phyloP scores from a whole-genome alignment of 2,797 vertebrate species.

The Lagocephalus sceleratus region DNA sequence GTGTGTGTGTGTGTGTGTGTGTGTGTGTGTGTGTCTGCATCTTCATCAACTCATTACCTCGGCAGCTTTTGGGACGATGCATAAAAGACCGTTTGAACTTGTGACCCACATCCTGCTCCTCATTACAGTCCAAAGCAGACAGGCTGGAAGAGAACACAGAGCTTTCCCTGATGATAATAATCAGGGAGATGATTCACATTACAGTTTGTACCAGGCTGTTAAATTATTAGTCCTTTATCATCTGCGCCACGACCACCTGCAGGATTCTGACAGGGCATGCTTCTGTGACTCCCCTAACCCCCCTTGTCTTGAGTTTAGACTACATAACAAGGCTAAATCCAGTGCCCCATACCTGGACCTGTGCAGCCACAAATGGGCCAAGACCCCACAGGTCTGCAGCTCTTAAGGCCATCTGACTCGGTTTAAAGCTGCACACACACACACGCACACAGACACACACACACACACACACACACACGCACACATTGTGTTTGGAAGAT shows the following conservation, averaged over 20 bases:
- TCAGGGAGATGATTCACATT: constrained; percentile 31
- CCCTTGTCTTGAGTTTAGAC: background rate
- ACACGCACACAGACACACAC: constrained; percentile 63
- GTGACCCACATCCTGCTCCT: constrained; percentile 48
- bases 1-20: constrained; percentile 16
- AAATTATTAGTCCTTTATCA: constrained; percentile 21
- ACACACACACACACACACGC: too few relatives aligned
- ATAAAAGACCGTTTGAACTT: constrained; percentile 47
- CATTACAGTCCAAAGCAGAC: constrained; percentile 35
- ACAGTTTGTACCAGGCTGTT: constrained; percentile 22
- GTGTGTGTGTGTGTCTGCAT: constrained; percentile 26
- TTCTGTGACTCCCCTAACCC: background rate
- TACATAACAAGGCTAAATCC: constrained; percentile 3
- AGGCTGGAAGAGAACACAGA: constrained; percentile 17
- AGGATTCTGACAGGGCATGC: background rate
- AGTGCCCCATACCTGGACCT: constrained; percentile 31
- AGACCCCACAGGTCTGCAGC: constrained; percentile 24
- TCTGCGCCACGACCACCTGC: constrained; percentile 15
- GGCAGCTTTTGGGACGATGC: constrained; percentile 43
- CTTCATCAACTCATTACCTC: constrained; percentile 56
- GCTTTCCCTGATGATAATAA: constrained; percentile 21
- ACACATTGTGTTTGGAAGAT: constrained; percentile 65
- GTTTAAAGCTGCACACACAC: constrained; percentile 51
- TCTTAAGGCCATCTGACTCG: constrained; percentile 40
- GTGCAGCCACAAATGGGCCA: constrained; percentile 16